These are phyloP conservation scores for Nibea coibor DNA, from an alignment of 2,113 vertebrate genomes.

Conservation along the genomic window DNA sequence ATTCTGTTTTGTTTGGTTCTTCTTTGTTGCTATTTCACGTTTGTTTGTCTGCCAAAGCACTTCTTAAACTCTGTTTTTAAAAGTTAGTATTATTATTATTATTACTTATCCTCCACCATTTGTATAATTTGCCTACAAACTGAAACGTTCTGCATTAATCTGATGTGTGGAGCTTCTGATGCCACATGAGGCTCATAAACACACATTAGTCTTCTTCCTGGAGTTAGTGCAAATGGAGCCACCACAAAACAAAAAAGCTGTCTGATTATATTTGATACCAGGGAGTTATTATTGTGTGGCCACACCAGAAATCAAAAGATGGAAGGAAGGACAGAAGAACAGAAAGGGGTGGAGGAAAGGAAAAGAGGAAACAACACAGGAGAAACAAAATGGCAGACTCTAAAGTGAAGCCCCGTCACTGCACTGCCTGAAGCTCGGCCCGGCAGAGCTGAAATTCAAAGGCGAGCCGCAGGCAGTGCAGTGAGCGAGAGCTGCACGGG, in stretches of 20 bases:
- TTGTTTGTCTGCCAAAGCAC: no score
- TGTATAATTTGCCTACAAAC: not conserved
- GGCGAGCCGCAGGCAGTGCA: conserved; percentile 81
- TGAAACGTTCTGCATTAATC: not conserved
- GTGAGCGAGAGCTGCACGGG: conserved; percentile 57
- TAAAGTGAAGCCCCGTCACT: conserved; percentile 67
- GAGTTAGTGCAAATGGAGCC: conserved; percentile 36
- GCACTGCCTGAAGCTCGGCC: conserved; percentile 83
- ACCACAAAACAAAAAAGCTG: not conserved
- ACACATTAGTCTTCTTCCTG: not conserved
- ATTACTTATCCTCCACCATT: not conserved
- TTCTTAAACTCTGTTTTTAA: no score
- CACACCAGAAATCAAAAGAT: conserved; percentile 30
- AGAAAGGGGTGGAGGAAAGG: conserved; percentile 24
- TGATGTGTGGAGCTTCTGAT: not conserved
- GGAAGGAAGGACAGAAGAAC: conserved; percentile 25
- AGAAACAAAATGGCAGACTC: conserved; percentile 36
- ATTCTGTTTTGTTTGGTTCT: no score
- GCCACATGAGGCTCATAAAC: not conserved
- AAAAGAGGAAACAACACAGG: conserved; percentile 35
- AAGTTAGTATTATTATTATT: no score
- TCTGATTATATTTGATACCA: not conserved
- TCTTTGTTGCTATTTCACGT: no score
- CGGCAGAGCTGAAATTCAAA: not conserved
- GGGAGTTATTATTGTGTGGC: not conserved